phyloP scores from a whole-genome alignment of 1,140 invertebrate species.

The Cephus cinctus region DNA sequence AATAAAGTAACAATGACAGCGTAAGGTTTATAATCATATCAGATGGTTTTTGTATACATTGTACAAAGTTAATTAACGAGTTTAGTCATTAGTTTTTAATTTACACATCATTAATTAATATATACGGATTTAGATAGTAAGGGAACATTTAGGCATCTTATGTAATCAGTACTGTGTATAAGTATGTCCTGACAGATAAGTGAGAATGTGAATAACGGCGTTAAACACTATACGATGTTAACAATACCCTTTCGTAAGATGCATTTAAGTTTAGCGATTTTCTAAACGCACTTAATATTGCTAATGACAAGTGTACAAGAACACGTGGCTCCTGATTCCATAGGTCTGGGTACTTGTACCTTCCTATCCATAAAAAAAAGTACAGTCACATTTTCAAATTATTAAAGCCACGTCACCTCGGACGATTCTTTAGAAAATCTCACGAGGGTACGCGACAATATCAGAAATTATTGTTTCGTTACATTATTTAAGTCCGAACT shows the following conservation, averaged over 20 bases:
- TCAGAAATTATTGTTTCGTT: too few species aligned
- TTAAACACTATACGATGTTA: too few species aligned
- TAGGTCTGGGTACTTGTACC: too few species aligned
- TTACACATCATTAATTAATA: slow-evolving; percentile 30
- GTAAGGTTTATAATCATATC: slow-evolving; percentile 50
- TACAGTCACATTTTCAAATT: too few species aligned
- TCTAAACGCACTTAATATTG: background rate
- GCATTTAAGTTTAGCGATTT: background rate
- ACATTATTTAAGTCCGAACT: too few species aligned
- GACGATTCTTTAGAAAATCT: too few species aligned
- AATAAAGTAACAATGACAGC: slow-evolving; percentile 17
- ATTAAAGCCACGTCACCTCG: too few species aligned
- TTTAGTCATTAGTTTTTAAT: slow-evolving; percentile 49
- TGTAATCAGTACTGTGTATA: slow-evolving; percentile 5
- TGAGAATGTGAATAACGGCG: slow-evolving; percentile 21
- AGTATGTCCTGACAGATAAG: slow-evolving; percentile 6
- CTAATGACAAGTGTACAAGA: too few species aligned
- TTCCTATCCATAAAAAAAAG: too few species aligned
- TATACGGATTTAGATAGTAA: slow-evolving; percentile 20
- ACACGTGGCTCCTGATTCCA: too few species aligned
- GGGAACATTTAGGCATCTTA: slow-evolving; percentile 23
- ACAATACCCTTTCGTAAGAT: background rate
- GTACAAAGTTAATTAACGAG: slow-evolving; percentile 45
- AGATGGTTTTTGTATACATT: slow-evolving; percentile 48
- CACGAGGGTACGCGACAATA: too few species aligned